Evolutionary conservation across 2,888 invertebrate species (phyloP).

Genomic region (Melipona beecheii): DNA sequence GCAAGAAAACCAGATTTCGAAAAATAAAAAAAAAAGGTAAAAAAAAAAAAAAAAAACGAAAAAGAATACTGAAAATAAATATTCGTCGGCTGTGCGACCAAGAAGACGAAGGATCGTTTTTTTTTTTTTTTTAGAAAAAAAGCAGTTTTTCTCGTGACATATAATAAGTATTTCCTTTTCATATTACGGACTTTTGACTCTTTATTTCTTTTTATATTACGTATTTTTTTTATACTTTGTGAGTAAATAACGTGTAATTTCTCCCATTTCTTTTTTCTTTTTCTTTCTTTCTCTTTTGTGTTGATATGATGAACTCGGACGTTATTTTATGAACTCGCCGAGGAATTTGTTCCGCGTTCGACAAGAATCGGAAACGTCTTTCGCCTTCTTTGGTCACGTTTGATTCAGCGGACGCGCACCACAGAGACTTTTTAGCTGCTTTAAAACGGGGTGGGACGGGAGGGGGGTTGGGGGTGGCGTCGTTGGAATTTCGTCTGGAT

Average conservation of each 20-base stretch:
- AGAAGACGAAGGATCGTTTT: conserved; percentile 1
- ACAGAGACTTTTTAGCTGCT: conserved; percentile 70
- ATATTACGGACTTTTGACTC: neutral
- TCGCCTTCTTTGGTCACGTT: conserved; percentile 26
- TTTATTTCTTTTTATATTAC: neutral
- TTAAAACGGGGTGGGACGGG: conserved; percentile 49
- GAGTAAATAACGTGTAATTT: neutral
- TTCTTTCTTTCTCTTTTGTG: neutral
- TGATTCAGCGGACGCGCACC: conserved; percentile 56
- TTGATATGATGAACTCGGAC: neutral
- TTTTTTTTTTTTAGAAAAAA: too few relatives aligned
- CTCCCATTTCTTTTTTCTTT: neutral
- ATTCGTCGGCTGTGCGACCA: conserved; percentile 34
- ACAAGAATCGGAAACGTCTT: neutral
- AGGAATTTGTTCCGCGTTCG: too few relatives aligned
- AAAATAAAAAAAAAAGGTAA: conserved; percentile 49
- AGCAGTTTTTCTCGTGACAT: neutral
- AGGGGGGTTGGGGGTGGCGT: conserved; percentile 32
- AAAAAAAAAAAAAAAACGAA: neutral
- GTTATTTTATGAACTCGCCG: neutral
- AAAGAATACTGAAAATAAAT: conserved; percentile 32
- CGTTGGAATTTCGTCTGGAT: conserved; percentile 54
- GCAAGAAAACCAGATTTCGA: conserved; percentile 73
- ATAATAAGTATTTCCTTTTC: neutral
- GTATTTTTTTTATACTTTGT: neutral